Evolutionary conservation across 2,888 invertebrate genomes (phyloP), one percentile per base, ranked within the genome.

Genomic region (Osmoderma eremita): DNA sequence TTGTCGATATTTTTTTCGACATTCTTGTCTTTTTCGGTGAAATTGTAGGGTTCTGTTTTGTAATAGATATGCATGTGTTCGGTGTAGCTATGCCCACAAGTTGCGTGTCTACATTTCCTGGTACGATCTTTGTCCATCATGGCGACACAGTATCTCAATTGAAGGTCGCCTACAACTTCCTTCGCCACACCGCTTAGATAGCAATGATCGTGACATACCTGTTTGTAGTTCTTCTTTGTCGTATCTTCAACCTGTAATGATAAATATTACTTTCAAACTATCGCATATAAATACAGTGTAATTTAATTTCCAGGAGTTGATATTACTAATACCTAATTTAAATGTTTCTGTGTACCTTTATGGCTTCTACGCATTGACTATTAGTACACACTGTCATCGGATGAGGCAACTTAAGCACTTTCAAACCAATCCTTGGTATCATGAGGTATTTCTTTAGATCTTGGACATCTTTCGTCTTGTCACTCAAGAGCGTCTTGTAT

Each of bases 31-130:
- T 73, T 71, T 22, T 75, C 73, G 24, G 70, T 71, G 6, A 70
- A 73, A 41, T 76, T 72, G 51, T 75, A 71, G 4, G 76, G 75
- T 66, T 76, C 73, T 1, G 79, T 78, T 70, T 75, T 73, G 65
- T 80, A 81, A 65, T 80, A 80, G 24, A 81, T 74, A 63, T 81
- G 80, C 79, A 80, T 78, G 63, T 81, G 80, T 0, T 73, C 70
- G 17, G 70, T 73, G 68, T 74, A 80, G 30, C 68, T 73, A 70
- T 75, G 79, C 20, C 70, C 72, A 51, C 80, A 80, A 0, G 65
- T 39, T 63, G 79, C 79, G 49, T 70, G 63, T 10, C 15, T 62
- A 63, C 80, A 80, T 10, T 36, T 38, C 61, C 70, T 70, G 3
- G 70, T 65, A 53, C 70, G 70, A 10, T 65, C 39, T 8, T 54